A percentile compares a stretch with the other conserved stretches of the same genome.
phyloP scores from a whole-genome alignment of 2,888 invertebrate genomes.

The Pterostichus niger region DNA sequence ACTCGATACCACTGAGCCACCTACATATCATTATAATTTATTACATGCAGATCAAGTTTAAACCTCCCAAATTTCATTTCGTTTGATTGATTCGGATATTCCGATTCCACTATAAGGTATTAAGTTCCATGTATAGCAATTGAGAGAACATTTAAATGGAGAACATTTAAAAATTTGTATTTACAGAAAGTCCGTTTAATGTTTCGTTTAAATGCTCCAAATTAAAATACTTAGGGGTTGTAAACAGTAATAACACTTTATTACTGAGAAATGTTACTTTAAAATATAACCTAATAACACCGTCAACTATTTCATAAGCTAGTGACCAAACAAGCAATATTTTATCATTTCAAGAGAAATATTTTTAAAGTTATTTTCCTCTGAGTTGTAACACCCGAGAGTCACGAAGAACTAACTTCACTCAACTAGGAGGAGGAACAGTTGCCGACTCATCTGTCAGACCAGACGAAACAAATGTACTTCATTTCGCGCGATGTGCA shows the following conservation, averaged over 20 bases:
- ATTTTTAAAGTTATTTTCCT: background rate
- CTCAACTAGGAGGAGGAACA: background rate
- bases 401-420: constrained; percentile 9
- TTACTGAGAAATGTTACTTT: background rate
- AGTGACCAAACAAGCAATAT: background rate
- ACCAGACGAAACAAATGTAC: constrained; percentile 34
- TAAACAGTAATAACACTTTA: background rate
- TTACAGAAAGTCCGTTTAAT: too few species aligned
- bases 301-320: background rate
- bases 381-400: constrained; percentile 6
- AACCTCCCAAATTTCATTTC: too few species aligned
- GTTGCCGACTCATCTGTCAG: constrained; percentile 27
- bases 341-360: background rate
- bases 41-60: too few species aligned
- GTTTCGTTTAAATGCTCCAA: background rate
- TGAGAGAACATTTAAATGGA: too few species aligned
- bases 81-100: too few species aligned
- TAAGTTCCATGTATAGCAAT: too few species aligned
- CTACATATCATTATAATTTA: too few species aligned
- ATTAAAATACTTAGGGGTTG: background rate
- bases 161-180: too few species aligned
- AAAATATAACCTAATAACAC: background rate
- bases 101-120: too few species aligned
- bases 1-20: too few species aligned
- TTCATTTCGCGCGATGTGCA: constrained; percentile 36